Evolutionary conservation across 1,140 invertebrate species (phyloP).

Genomic region (Drosophila repletoides): DNA sequence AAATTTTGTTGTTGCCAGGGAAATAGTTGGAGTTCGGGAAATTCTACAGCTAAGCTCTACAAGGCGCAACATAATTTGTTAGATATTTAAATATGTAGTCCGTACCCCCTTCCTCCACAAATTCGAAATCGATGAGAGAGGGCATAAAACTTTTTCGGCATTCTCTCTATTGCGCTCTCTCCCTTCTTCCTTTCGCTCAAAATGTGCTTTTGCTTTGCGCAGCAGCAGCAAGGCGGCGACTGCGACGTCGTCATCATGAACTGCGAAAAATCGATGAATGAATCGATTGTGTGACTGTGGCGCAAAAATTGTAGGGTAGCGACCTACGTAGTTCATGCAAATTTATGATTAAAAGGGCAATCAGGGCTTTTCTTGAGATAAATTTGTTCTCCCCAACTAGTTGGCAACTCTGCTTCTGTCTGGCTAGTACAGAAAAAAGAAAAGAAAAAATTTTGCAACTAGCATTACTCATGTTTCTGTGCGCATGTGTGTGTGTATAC

Average conservation of each 20-base stretch:
- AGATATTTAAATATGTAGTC: constrained; percentile 51
- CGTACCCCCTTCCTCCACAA: constrained; percentile 28
- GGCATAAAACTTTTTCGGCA: constrained; percentile 23
- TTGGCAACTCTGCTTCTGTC: constrained; percentile 72
- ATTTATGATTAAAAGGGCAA: too few species aligned
- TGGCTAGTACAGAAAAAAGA: constrained; percentile 47
- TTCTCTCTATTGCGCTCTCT: constrained; percentile 18
- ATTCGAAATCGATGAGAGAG: constrained; percentile 44
- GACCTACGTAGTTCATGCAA: not conserved
- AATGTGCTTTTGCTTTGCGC: constrained; percentile 75
- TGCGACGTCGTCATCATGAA: constrained; percentile 43
- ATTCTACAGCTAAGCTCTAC: constrained; percentile 6
- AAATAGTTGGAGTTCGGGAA: constrained; percentile 40
- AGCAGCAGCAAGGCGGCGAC: constrained; percentile 49
- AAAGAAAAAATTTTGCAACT: constrained; percentile 51
- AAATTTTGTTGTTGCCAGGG: constrained; percentile 54
- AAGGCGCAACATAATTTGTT: constrained; percentile 32
- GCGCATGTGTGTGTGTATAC: constrained; percentile 57
- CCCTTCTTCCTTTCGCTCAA: constrained; percentile 29
- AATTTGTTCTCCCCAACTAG: constrained; percentile 12
- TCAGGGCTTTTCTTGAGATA: constrained; percentile 39
- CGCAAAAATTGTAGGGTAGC: constrained; percentile 10
- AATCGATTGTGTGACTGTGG: constrained; percentile 73
- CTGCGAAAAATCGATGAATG: constrained; percentile 82
- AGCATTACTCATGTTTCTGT: constrained; percentile 68